Evolutionary conservation across 2,113 vertebrate species (phyloP).

Genomic region (Alligator mississippiensis): DNA sequence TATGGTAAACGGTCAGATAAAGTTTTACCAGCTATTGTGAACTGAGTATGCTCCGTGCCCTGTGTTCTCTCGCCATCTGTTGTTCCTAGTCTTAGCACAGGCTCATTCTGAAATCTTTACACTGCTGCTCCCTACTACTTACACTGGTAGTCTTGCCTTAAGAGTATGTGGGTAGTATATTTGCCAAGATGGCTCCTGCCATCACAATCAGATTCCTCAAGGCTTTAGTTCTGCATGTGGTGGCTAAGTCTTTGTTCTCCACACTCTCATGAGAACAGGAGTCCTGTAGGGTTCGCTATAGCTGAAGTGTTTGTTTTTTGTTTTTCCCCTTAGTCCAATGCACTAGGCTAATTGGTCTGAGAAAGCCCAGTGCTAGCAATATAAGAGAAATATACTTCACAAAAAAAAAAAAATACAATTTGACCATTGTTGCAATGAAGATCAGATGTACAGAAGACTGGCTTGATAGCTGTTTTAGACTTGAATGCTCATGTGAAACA

Average conservation of each 20-base stretch:
- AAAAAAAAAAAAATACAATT: too few species aligned
- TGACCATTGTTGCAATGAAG: not conserved
- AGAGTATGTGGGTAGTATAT: rapidly evolving
- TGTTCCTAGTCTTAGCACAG: not conserved
- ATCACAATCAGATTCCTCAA: rapidly evolving
- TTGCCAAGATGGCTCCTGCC: not conserved
- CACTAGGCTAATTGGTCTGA: too few species aligned
- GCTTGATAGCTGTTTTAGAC: too few species aligned
- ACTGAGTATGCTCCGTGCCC: not conserved
- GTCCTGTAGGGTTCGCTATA: too few species aligned
- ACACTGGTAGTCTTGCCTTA: not conserved
- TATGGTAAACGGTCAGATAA: not conserved
- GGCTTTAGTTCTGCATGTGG: not conserved
- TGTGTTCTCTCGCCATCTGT: not conserved
- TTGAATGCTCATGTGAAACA: too few species aligned
- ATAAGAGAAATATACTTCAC: too few species aligned
- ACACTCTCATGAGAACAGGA: not conserved
- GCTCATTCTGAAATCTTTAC: not conserved
- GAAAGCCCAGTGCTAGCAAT: too few species aligned
- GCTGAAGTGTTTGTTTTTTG: too few species aligned
- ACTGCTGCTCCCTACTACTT: not conserved
- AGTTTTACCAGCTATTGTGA: not conserved
- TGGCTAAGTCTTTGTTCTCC: not conserved
- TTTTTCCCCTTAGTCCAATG: too few species aligned
- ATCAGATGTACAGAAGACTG: not conserved